A percentile compares a stretch with the other conserved stretches of the same genome.
Evolutionary conservation across 2,888 invertebrate genomes (phyloP).

Genomic region (Seira sanloemensis): DNA sequence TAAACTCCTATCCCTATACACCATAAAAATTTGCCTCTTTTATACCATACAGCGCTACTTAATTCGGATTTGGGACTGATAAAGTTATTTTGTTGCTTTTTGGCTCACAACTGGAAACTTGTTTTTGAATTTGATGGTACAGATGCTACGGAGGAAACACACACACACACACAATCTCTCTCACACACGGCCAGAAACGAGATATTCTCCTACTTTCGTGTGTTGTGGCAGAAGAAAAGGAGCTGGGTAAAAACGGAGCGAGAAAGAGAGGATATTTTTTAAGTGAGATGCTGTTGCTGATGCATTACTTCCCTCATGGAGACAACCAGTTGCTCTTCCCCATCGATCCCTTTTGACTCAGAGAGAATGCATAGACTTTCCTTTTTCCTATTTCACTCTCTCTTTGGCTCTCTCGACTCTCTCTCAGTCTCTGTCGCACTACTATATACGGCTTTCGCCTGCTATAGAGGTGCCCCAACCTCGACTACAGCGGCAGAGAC

Average conservation of each 20-base stretch:
- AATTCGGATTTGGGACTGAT: constrained; percentile 16
- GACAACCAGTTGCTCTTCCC: constrained; percentile 74
- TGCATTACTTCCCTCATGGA: constrained; percentile 54
- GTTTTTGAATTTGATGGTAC: not conserved
- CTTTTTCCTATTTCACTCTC: not conserved
- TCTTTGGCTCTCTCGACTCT: not conserved
- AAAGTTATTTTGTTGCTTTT: constrained; percentile 3
- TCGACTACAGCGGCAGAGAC: constrained; percentile 11
- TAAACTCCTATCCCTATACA: constrained; percentile 1
- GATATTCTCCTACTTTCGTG: not conserved
- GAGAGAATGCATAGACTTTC: not conserved
- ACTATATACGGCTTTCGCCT: not conserved
- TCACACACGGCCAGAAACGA: not conserved
- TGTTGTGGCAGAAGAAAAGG: not conserved
- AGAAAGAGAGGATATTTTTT: not conserved
- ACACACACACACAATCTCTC: not conserved
- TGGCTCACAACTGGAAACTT: constrained; percentile 16
- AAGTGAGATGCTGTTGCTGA: constrained; percentile 6
- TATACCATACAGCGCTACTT: not conserved
- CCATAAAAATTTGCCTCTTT: not conserved
- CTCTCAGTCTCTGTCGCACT: not conserved
- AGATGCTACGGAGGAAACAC: not conserved
- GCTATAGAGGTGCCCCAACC: not conserved
- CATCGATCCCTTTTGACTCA: constrained; percentile 68
- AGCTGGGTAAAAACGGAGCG: too few relatives aligned